Evolutionary conservation across 2,888 invertebrate genomes (phyloP), one percentile per base, ranked within the genome.

Genomic region (Nephrotoma flavescens): DNA sequence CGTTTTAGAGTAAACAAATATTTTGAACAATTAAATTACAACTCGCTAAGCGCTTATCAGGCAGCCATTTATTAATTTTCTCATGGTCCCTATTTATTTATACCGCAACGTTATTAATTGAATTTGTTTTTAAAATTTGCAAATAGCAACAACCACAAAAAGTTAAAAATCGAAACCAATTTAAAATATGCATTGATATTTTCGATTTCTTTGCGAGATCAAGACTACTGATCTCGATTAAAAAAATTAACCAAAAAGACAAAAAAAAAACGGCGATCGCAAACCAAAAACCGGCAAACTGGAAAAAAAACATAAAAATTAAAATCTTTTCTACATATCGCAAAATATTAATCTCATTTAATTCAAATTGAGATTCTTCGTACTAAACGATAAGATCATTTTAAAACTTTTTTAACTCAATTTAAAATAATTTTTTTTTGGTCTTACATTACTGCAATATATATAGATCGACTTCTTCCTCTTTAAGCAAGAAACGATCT

Each of bases 301-400:
- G 31, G 31, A 31, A 31, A 31, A 31, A 31, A n/a, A n/a, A n/a
- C n/a, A 19, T 19, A 19, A 31, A 31, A 31, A 31, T 71, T 71
- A 31, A 71, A 71, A 71, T 71, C 71, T 71, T 71, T 71, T 9
- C 7, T 71, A 71, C 71, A 71, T 71, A 71, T 71, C 71, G 71
- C 31, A 84, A 84, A 84, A 84, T 84, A 42, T 84, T 84, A 84
- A 84, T 84, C 41, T 84, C 84, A 84, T 84, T 84, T 84, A 84
- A 84, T 84, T 84, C 84, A 84, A 84, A 84, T 84, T 71, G 71
- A 71, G 71, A 71, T 84, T 84, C 84, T 84, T 84, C 84, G 84
- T 84, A 84, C 42, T 84, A 42, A 84, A 42, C 84, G 84, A 84
- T 84, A 84, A 84, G 84, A 84, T 84, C 84, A 15, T 84, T 84